phyloP scores from a whole-genome alignment of 2,888 invertebrate genomes.

The Deilephila elpenor region DNA sequence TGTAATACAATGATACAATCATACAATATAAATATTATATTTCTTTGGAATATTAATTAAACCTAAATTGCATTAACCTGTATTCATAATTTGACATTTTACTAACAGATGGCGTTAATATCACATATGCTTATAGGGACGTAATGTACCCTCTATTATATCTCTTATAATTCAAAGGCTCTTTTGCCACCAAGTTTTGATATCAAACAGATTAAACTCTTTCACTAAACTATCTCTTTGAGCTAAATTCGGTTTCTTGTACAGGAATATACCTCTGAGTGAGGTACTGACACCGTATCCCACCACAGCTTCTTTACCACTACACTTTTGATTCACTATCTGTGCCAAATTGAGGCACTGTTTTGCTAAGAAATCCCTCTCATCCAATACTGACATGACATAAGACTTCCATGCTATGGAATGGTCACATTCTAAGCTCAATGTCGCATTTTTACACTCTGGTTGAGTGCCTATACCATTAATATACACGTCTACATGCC shows the following conservation, averaged over 20 bases:
- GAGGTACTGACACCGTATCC: conserved; percentile 59
- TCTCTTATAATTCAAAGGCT: neutral
- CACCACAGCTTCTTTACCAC: conserved; percentile 55
- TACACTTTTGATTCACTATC: conserved; percentile 54
- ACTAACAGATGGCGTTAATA: neutral
- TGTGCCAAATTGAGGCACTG: conserved; percentile 62
- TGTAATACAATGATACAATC: neutral
- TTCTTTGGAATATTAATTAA: conserved; percentile 18
- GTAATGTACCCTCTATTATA: neutral
- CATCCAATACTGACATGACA: conserved; percentile 59
- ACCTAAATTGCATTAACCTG: neutral
- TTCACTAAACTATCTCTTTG: conserved; percentile 41
- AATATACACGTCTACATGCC: conserved; percentile 73
- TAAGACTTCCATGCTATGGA: conserved; percentile 70
- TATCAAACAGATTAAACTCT: conserved; percentile 59
- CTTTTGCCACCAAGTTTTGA: conserved; percentile 41
- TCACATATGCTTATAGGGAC: neutral
- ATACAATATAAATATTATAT: neutral
- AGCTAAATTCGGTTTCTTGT: conserved; percentile 53
- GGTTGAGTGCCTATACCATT: conserved; percentile 72
- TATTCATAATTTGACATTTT: neutral
- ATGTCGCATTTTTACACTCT: conserved; percentile 61
- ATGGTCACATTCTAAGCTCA: conserved; percentile 73
- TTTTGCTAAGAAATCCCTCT: conserved; percentile 52
- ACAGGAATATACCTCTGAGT: conserved; percentile 63